These are phyloP conservation scores for Oasisia sp. DNA, from an alignment of 2,888 invertebrate species.

Conservation along the genomic window DNA sequence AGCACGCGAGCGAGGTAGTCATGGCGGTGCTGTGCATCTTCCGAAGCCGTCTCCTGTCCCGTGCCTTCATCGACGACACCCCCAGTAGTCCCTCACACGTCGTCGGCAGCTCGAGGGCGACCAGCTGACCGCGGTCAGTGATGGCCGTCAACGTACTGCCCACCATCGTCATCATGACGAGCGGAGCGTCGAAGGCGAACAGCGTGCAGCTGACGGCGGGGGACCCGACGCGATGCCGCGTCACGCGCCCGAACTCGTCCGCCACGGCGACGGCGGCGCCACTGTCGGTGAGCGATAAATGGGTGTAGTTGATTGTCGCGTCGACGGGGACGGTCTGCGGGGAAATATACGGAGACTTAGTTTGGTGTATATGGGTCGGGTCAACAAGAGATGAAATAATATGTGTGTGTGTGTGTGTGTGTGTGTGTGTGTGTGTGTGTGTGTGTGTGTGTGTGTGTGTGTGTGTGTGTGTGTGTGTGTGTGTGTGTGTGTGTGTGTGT, in stretches of 20 bases:
- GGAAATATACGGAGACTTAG: neutral
- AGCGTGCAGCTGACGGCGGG: neutral
- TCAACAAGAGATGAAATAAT: no score
- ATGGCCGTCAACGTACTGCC: neutral
- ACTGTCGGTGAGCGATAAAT: neutral
- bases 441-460: no score
- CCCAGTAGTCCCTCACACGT: neutral
- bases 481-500: no score
- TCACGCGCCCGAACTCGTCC: conserved; percentile 12
- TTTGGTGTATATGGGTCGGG: neutral
- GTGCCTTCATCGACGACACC: neutral
- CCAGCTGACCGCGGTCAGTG: neutral
- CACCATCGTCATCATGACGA: neutral
- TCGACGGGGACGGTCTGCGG: neutral
- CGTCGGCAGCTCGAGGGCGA: neutral
- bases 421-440: no score
- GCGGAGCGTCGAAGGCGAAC: neutral
- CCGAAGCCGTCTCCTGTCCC: neutral
- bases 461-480: no score
- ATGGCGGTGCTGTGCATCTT: neutral
- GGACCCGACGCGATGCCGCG: neutral
- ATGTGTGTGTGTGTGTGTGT: no score
- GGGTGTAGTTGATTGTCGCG: neutral
- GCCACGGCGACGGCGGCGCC: neutral
- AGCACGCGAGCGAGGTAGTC: neutral